Base-by-base conservation (phyloP, 2,797 vertebrate genomes). In the Chelidonichthys spinosus region DNA sequence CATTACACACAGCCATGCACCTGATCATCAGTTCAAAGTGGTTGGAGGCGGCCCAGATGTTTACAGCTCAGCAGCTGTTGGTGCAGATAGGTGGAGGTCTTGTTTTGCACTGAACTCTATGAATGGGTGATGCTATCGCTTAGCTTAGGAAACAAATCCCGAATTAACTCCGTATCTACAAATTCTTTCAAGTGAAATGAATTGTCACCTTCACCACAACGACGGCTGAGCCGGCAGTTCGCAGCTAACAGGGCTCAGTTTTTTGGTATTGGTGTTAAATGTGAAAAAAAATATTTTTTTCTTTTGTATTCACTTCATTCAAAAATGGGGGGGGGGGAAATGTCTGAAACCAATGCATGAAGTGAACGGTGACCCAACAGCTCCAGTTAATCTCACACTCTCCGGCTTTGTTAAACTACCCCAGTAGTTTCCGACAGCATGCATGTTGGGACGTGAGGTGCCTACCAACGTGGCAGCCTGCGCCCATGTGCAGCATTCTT, bases 401-500 rank as follows among this genome's bases (percentile, higher is more conserved):
- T 25, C 9, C 46, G 39, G 36, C 9, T 42, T 69, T 55, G 17
- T 67, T 39, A 67, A 47, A 46, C 50, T 36, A 44, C 46, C 40
- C 37, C 10, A 59, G 25, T 42, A 54, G 33, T 56, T 42, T 64
- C 11, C 58, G n/a, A 42, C 39, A 62, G 36, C 35, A 56, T n/a
- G 11, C 11, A 25, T 55, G 25, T 25, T 25, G 25, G 25, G 25
- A 25, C 25, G 25, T 25, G 39, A 60, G 39, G 44, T 25, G 35
- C 36, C 53, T 9, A 11, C 50, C 43, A 37, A 49, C 46, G 46
- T 37, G 62, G 69, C 67, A 56, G 59, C 53, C 15, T 52, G 62
- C 15, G 39, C 55, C 46, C 39, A 13, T 46, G 60, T 67, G 63
- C 68, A 11, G 71, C 71, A 72, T 83, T 89, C 83, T 61, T 79